A percentile compares a stretch with the other conserved stretches of the same genome.
Evolutionary conservation across 23 tunicate species (phyloP).

Genomic region (Halocynthia roretzi): DNA sequence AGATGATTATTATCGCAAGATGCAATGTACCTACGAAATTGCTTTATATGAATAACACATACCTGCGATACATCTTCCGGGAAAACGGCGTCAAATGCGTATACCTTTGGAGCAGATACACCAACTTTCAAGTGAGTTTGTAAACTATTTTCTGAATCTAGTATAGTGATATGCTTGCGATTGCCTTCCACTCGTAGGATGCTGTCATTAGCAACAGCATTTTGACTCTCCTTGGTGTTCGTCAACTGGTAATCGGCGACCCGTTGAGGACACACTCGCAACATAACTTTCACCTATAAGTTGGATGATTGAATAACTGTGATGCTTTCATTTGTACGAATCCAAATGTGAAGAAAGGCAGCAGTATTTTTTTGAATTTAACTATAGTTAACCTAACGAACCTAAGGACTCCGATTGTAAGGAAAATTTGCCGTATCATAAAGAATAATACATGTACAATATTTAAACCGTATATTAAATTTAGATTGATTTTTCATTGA

Average conservation of each 20-base stretch:
- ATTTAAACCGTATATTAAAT: too few species aligned
- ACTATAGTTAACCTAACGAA: too few species aligned
- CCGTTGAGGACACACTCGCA: conserved; percentile 13
- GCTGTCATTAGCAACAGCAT: not conserved
- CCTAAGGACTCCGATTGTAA: too few species aligned
- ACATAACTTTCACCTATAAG: conserved; percentile 20
- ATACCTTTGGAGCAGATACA: conserved; percentile 69
- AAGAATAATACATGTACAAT: too few species aligned
- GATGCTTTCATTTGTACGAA: not conserved
- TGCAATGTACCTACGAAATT: not conserved
- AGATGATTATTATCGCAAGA: not conserved
- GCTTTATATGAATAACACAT: not conserved
- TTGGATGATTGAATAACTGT: not conserved
- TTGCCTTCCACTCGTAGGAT: conserved; percentile 61
- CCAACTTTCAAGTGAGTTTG: conserved; percentile 6
- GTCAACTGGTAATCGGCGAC: not conserved
- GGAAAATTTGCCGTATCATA: too few species aligned
- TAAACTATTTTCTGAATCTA: conserved; percentile 34
- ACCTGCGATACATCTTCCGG: conserved; percentile 65
- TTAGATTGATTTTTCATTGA: too few species aligned
- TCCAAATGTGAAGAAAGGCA: too few species aligned
- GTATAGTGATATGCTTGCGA: conserved; percentile 74
- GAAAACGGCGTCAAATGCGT: conserved; percentile 85
- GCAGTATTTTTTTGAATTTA: too few species aligned
- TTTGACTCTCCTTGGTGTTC: not conserved